phyloP scores from a whole-genome alignment of 2,888 invertebrate genomes.

The Camptogramma bilineatum region DNA sequence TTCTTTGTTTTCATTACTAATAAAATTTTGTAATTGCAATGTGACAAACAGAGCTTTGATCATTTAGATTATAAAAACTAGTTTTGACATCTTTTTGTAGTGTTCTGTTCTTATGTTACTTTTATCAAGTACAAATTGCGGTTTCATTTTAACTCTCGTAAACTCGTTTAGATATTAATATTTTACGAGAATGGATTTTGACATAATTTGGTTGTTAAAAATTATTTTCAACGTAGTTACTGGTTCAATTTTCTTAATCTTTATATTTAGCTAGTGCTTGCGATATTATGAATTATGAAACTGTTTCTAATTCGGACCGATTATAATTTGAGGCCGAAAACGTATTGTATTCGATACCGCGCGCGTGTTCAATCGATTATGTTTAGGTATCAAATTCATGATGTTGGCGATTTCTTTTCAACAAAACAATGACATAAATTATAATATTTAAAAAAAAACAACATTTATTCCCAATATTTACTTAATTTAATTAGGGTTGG shows the following conservation, averaged over 20 bases:
- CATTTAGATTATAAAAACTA: slow-evolving; percentile 37
- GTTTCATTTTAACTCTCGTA: slow-evolving; percentile 6
- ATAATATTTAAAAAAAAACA: neutral
- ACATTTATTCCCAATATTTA: too few relatives aligned
- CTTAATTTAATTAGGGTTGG: too few relatives aligned
- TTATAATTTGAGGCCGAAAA: slow-evolving; percentile 48
- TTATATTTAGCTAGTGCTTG: slow-evolving; percentile 14
- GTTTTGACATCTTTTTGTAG: slow-evolving; percentile 26
- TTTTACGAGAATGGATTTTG: neutral
- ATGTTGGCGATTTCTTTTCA: slow-evolving; percentile 52
- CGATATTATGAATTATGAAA: slow-evolving; percentile 42
- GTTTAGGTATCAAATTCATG: slow-evolving; percentile 75
- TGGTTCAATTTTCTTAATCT: slow-evolving; percentile 7
- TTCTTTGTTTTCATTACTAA: slow-evolving; percentile 72
- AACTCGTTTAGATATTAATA: neutral
- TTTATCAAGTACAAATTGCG: slow-evolving; percentile 22
- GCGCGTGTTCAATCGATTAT: slow-evolving; percentile 81
- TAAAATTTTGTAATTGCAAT: slow-evolving; percentile 66
- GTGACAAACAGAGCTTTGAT: slow-evolving; percentile 58
- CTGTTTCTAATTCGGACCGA: slow-evolving; percentile 52
- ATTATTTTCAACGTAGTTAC: neutral
- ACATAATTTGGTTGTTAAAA: neutral
- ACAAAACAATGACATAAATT: neutral
- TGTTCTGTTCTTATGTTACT: slow-evolving; percentile 8
- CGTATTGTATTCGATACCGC: slow-evolving; percentile 69